Evolutionary conservation across 1,140 invertebrate species (phyloP), one percentile per base, ranked within the genome.

Genomic region (Dryas iulia): DNA sequence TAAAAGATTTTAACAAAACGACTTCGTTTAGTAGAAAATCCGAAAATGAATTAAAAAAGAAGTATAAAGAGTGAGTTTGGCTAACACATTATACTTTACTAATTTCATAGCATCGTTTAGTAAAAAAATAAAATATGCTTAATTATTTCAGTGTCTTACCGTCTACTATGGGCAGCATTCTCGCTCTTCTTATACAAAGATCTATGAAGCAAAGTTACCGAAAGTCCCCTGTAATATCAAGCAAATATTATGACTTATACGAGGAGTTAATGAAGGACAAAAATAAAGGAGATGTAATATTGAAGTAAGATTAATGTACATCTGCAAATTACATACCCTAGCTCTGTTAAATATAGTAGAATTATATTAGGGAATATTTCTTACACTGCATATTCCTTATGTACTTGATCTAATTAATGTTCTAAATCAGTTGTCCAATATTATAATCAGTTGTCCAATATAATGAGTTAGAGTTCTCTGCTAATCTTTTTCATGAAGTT

Each of bases 131-230:
- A n/a, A n/a, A n/a, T n/a, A n/a, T n/a, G n/a, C n/a, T n/a, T n/a
- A n/a, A n/a, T n/a, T n/a, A n/a, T n/a, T n/a, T n/a, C 62, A 90
- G 89, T 31, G 65, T 91, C 70, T 79, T 82, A 69, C 59, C 80
- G 53, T 64, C 68, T 21, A 91, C 89, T 30, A 67, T 91, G 25
- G 86, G 87, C 12, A 89, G 89, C 70, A 89, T 91, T 56, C 82
- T 89, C 67, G 84, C 89, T 8, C 69, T 85, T 21, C 68, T 91
- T 63, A 80, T 89, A 4, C 89, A 91, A 56, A 81, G 87, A 73
- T 78, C 87, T 33, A 91, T 91, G 89, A 91, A 90, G 65, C 84
- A 85, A 33, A 89, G 73, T 67, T 91, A 90, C 33, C 81, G 89
- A 66, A 91, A 90, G 59, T 91, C 86, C 14, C 89, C 87, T 31